phyloP scores from a whole-genome alignment of 2,888 invertebrate genomes.

The Himalopsyche japonica region DNA sequence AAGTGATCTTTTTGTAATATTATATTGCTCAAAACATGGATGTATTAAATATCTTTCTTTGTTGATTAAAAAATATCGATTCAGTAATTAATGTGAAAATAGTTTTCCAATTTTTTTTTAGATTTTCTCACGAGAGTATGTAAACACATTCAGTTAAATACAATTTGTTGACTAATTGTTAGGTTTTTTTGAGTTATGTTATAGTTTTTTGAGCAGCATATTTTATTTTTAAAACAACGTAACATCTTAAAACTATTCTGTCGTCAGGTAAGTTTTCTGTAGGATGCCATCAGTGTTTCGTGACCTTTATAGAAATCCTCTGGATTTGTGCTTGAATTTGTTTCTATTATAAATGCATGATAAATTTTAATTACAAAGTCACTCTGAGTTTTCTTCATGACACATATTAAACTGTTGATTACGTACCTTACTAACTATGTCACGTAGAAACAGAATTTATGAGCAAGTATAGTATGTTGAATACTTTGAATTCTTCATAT shows the following conservation, averaged over 20 bases:
- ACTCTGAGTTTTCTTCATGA: slow-evolving; percentile 18
- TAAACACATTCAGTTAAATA: no score
- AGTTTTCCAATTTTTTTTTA: no score
- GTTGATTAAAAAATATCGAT: no score
- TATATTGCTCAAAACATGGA: no score
- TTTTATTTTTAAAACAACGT: no score
- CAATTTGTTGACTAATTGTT: no score
- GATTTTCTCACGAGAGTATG: no score
- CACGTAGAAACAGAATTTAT: slow-evolving; percentile 6
- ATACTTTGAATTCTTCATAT: not conserved
- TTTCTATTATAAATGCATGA: slow-evolving; percentile 5
- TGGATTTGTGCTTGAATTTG: not conserved
- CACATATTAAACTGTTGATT: slow-evolving; percentile 9
- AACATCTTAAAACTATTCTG: not conserved
- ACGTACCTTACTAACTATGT: not conserved
- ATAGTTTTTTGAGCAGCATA: no score
- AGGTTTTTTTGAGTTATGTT: no score
- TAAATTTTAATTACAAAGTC: not conserved
- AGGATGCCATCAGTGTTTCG: not conserved
- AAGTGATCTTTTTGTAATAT: no score
- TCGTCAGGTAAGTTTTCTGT: not conserved
- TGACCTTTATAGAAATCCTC: not conserved
- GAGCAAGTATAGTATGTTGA: not conserved
- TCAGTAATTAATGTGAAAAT: no score
- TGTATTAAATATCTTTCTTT: no score